Base-by-base conservation (phyloP, 2,113 vertebrate species). In the Capreolus pygargus region DNA sequence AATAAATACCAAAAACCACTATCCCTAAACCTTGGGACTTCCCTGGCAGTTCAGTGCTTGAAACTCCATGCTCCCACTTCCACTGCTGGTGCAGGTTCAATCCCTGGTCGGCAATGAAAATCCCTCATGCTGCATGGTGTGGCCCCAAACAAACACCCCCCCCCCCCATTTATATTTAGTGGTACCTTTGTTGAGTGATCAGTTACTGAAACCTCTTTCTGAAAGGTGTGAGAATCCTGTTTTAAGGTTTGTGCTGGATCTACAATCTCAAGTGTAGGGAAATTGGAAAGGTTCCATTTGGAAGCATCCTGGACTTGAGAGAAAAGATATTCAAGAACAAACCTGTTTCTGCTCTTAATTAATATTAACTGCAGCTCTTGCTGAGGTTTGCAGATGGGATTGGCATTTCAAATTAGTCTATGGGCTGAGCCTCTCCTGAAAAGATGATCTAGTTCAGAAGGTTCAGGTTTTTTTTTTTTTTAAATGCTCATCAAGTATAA, bases 341-440 rank as follows among this genome's bases (percentile, higher is more conserved):
- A 97, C 94, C 64, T 97, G 87, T 95, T 95, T 95, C 57, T 96
- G 61, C 58, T 93, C 60, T 94, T 97, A 96, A 97, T 97, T 98
- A 97, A 91, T 97, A 97, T 94, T 95, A 97, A 96, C 83, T 93
- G 30, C 64, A 50, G 61, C 70, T 94, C 70, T 74, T 86, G 58
- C 89, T 93, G 95, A 74, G 47, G 74, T 95, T 96, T 90, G 45
- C 92, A 88, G 90, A 91, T 94, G 90, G 92, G 81, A 92, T 76
- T 79, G 79, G 92, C 54, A 61, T 95, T 93, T 96, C 58, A 91
- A 67, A 74, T 93, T 91, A 96, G 90, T 70, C 57, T 13, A 6
- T 83, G 89, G 90, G 50, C 79, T 88, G 83, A 90, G n/a, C 47
- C n/a, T 82, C 28, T 86, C 76, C 47, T 96, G 96, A 91, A 93